Evolutionary conservation across 1,140 invertebrate species (phyloP), one percentile per base, ranked within the genome.

Genomic region (Aphaenogaster ashmeadi): DNA sequence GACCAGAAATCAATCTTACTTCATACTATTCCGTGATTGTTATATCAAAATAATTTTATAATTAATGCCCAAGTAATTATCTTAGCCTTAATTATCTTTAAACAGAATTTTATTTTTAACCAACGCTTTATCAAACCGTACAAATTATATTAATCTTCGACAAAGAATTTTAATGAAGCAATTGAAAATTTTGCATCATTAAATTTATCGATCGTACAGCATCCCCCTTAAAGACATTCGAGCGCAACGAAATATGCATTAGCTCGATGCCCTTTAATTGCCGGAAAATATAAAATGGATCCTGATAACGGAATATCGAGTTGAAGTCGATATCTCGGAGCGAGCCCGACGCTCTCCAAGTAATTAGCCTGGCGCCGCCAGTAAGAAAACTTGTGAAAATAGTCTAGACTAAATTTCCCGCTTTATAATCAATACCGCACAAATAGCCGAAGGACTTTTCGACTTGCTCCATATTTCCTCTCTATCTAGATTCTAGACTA

Each of bases 401-500:
- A 89, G 87, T 87, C 87, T 78, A 64, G 74, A 81, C 54, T 80
- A 62, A 89, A 89, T 91, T 89, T 77, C n/a, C 75, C 79, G 64
- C 69, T 91, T 91, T 91, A 74, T 74, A 90, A 90, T 91, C 90
- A 89, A 91, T 91, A 90, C 66, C 74, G 60, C 56, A 85, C 89
- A 89, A 91, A 91, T 89, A 89, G 90, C 90, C 89, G 58, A 47
- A 64, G 89, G 90, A 87, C 89, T 87, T 91, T 90, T n/a, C 66
- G 84, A 91, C 89, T 90, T 75, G 56, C 13, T 75, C 84, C 88
- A 91, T 87, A 88, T 90, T 92, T 87, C 74, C 79, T 83, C 60
- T 89, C 74, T 89, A 86, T 91, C 90, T 80, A 78, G 62, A 75
- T n/a, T 91, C 90, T 80, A 78, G 62, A 75, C 15, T 62, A 81